A percentile compares a stretch with the other conserved stretches of the same genome.
phyloP scores from a whole-genome alignment of 2,113 vertebrate species.

The Pelusios castaneus region DNA sequence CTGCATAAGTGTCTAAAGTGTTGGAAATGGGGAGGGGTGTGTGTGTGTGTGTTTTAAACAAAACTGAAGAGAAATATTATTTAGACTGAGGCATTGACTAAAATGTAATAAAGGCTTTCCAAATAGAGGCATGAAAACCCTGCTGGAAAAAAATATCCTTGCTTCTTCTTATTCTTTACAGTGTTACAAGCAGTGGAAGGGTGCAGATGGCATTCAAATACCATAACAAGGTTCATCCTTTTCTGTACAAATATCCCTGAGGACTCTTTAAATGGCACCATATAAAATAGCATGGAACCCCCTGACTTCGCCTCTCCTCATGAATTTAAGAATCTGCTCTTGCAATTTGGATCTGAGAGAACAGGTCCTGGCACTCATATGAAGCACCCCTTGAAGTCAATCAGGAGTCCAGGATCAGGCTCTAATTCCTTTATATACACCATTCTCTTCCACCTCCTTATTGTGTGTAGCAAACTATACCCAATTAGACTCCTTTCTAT shows the following conservation, averaged over 20 bases:
- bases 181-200: background rate
- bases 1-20: background rate
- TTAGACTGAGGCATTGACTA: background rate
- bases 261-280: background rate
- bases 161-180: background rate
- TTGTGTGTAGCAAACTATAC: background rate
- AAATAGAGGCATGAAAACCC: background rate
- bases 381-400: background rate
- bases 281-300: background rate
- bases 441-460: background rate
- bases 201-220: background rate
- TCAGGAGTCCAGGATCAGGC: background rate
- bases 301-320: background rate
- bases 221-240: background rate
- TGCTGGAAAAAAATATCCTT: background rate
- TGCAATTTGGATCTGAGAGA: background rate
- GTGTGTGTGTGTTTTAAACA: no score
- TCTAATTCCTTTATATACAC: background rate
- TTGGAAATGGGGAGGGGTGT: background rate
- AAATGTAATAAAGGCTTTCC: background rate
- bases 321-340: background rate
- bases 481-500: background rate
- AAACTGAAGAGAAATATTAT: background rate
- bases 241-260: background rate
- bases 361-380: fast-evolving